Evolutionary conservation across 2,888 invertebrate species (phyloP).

Genomic region (Lasius platythorax): DNA sequence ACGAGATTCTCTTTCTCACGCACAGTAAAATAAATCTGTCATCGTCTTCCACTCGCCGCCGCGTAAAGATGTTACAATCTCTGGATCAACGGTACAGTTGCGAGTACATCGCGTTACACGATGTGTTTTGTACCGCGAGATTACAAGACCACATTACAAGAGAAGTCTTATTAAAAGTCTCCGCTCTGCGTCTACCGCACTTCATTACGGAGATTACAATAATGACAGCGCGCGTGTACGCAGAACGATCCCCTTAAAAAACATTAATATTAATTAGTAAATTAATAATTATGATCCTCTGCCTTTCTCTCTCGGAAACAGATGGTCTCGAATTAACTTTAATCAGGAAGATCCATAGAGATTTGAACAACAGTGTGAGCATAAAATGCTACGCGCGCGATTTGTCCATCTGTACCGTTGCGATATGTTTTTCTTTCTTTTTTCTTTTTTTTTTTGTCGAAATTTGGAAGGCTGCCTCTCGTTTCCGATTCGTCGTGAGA

Average conservation of each 20-base stretch:
- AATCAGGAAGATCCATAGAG: background rate
- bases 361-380: constrained; percentile 2
- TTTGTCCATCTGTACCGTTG: background rate
- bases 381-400: constrained; percentile 15
- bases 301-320: background rate
- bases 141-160: background rate
- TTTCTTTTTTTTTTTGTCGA: constrained; percentile 54
- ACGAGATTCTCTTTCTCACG: background rate
- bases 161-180: background rate
- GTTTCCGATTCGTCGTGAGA: background rate
- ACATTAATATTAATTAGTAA: no score
- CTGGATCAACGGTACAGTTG: constrained; percentile 4
- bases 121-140: background rate
- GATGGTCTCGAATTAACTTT: background rate
- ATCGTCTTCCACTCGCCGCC: background rate
- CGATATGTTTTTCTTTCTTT: background rate
- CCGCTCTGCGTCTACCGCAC: background rate
- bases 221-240: background rate
- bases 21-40: background rate
- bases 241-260: background rate
- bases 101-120: background rate
- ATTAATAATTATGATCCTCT: background rate
- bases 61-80: background rate
- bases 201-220: background rate
- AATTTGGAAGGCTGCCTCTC: constrained; percentile 60